phyloP scores from a whole-genome alignment of 2,797 vertebrate genomes.

The Xiphophorus birchmanni region DNA sequence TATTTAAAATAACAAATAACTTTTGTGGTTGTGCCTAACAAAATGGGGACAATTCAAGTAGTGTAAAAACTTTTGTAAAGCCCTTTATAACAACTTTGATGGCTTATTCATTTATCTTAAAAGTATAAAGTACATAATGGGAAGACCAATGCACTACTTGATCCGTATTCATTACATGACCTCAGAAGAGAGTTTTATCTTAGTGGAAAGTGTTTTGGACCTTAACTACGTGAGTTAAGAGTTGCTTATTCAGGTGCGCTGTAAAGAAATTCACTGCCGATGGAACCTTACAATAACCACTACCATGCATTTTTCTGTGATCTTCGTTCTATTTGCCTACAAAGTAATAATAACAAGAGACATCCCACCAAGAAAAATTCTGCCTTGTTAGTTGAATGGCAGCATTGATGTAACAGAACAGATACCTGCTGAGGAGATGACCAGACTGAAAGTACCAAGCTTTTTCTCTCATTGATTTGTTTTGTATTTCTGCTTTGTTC shows the following conservation, averaged over 20 bases:
- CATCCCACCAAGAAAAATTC: background rate
- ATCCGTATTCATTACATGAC: background rate
- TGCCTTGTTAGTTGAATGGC: background rate
- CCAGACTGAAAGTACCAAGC: background rate
- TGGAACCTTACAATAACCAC: background rate
- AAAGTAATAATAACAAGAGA: background rate
- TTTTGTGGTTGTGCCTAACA: background rate
- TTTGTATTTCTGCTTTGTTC: background rate
- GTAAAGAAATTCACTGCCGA: background rate
- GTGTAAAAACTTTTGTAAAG: background rate
- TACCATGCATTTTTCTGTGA: background rate
- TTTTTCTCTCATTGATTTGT: constrained; percentile 2
- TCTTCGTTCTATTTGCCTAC: background rate
- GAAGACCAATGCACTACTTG: background rate
- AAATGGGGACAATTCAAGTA: background rate
- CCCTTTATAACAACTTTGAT: background rate
- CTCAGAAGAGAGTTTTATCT: background rate
- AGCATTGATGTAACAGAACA: background rate
- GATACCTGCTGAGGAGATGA: background rate
- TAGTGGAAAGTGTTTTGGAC: background rate
- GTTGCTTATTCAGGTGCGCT: background rate
- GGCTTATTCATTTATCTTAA: background rate
- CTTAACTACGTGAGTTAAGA: background rate
- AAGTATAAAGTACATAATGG: background rate
- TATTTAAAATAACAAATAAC: background rate